These are phyloP conservation scores for Gavia stellata DNA, from an alignment of 2,113 vertebrate genomes.

Conservation along the genomic window DNA sequence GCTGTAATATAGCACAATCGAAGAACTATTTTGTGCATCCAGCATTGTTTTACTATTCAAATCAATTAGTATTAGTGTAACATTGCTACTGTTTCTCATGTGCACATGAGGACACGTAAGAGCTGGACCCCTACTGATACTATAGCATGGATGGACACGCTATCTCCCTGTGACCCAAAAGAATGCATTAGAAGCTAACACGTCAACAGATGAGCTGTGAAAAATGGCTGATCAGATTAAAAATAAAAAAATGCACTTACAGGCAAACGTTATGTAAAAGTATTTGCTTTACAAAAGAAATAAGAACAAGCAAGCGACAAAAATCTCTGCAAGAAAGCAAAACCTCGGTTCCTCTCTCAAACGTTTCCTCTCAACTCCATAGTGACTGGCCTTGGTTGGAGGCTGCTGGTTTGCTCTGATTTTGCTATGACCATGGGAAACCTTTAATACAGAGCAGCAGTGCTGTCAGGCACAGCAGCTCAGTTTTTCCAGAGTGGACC, in stretches of 20 bases:
- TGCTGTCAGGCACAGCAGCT: background rate
- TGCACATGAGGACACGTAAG: fast-evolving
- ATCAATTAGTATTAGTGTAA: background rate
- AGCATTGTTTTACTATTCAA: background rate
- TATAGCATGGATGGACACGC: background rate
- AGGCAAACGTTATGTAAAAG: background rate
- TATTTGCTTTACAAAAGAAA: background rate
- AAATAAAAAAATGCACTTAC: background rate
- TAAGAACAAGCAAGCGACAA: background rate
- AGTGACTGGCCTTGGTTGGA: background rate
- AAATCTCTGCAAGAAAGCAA: background rate
- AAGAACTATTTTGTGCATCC: background rate
- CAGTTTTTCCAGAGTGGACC: background rate
- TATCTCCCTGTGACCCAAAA: background rate
- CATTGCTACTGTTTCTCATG: background rate
- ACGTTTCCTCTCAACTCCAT: background rate
- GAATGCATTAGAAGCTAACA: background rate
- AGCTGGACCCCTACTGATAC: background rate
- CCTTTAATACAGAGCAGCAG: background rate
- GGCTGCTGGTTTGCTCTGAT: background rate
- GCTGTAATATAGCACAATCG: background rate
- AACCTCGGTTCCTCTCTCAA: background rate
- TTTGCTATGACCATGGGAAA: background rate
- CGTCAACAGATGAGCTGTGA: background rate
- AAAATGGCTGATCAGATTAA: background rate